Evolutionary conservation across 2,113 vertebrate species (phyloP).

Genomic region (Dolichallabes microphthalmus): DNA sequence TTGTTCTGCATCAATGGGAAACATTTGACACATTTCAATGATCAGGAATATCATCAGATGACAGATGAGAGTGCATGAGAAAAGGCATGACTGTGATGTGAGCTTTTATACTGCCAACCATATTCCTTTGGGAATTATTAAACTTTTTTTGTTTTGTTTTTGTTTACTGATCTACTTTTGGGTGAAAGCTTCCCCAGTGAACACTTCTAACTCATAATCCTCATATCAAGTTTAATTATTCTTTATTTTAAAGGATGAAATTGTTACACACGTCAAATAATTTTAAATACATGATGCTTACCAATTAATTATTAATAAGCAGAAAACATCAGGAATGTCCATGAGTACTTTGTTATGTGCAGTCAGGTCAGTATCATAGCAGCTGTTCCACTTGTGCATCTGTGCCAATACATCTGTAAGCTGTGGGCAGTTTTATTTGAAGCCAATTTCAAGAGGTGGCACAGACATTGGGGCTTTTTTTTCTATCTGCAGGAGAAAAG

Average conservation of each 20-base stretch:
- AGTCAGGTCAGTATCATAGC: not conserved
- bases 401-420: not conserved
- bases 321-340: not conserved
- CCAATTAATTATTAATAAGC: constrained; percentile 3
- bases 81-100: too few relatives aligned
- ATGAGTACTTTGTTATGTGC: not conserved
- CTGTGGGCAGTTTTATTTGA: constrained; percentile 12
- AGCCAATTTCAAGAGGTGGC: not conserved
- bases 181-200: not conserved
- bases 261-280: too few relatives aligned
- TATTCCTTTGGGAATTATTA: not conserved
- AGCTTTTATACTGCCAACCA: not conserved
- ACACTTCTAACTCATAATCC: not conserved
- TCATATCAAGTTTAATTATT: not conserved
- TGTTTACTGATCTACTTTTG: not conserved
- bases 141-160: not conserved
- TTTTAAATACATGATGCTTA: not conserved
- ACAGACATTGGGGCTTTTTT: not conserved
- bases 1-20: not conserved
- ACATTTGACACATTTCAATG: not conserved
- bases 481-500: not conserved
- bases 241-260: constrained; percentile 7
- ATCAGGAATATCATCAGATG: not conserved
- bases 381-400: not conserved
- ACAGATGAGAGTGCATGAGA: not conserved